Evolutionary conservation across 1,140 invertebrate species (phyloP), one percentile per base, ranked within the genome.

Genomic region (Zaprionus davidi): DNA sequence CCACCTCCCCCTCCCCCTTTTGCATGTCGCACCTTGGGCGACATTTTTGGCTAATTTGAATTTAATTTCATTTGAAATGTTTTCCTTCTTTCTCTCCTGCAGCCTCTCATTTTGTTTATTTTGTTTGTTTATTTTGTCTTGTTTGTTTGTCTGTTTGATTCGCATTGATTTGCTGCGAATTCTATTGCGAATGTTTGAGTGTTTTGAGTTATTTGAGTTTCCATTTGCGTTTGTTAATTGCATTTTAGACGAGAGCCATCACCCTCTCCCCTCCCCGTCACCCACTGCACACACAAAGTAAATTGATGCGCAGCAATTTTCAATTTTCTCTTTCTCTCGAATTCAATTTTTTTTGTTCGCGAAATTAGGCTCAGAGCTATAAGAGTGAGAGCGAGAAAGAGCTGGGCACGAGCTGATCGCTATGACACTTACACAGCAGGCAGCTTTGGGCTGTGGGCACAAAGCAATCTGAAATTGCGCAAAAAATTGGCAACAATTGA

Each of bases 61-160:
- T 84, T 84, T 84, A 75, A 84, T 84, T 84, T 84, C 70, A 84
- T 84, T 84, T 66, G 78, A 76, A 84, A 84, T 74, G 77, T 77
- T 84, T 71, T 65, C 34, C 62, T 46, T 69, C 12, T 53, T 41
- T 66, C 13, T 26, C 15, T 11, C 31, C 51, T 63, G 34, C 34
- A 11, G 44, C 20, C 20, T 49, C n/a, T 49, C n/a, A 20, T 49
- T 49, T 56, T 31, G 53, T 56, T 28, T 51, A 17, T 51, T 79
- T 76, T 68, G 56, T 60, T 24, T 62, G 34, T 65, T 66, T 46
- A 59, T 28, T 36, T 38, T 4, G 53, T 20, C 28, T 34, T 34
- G 31, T 34, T 34, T 26, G 41, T 56, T 49, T 71, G 38, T 28
- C 41, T 28, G 38, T 57, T 71, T 58, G 41, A 57, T 71, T 65